Percentiles rank a stretch among this genome's conserved stretches.
These are phyloP conservation scores for Eidolon dupreanum DNA, from an alignment of 2,797 vertebrate species.

Conservation along the genomic window DNA sequence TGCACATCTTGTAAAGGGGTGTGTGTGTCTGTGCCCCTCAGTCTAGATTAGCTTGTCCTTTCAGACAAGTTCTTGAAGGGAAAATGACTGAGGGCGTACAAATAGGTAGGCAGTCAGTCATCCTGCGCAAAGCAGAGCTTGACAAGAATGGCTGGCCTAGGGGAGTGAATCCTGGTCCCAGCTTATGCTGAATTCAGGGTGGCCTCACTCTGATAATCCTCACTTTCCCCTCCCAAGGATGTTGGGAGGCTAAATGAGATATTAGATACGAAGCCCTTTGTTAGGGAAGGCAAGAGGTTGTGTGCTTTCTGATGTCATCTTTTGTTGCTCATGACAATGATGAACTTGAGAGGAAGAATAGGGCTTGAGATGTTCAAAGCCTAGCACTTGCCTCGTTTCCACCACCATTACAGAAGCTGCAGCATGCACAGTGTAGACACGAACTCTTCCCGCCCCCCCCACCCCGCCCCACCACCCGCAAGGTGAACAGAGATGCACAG, in stretches of 20 bases:
- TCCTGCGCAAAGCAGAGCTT: not conserved
- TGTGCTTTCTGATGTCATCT: not conserved
- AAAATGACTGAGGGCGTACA: not conserved
- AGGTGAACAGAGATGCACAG: not conserved
- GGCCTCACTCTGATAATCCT: not conserved
- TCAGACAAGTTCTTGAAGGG: not conserved
- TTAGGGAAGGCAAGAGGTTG: not conserved
- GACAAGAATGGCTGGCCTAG: not conserved
- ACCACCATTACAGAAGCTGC: not conserved
- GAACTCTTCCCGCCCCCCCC: not conserved
- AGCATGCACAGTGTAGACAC: fast-evolving
- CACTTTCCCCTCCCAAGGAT: not conserved
- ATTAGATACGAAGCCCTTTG: not conserved
- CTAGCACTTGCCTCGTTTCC: not conserved
- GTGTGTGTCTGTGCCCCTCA: not conserved
- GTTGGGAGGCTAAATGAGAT: not conserved
- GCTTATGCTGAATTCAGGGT: not conserved
- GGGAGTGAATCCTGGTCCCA: not conserved
- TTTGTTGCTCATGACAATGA: not conserved
- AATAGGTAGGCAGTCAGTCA: not conserved
- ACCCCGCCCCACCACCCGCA: not conserved
- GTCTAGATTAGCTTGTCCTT: not conserved
- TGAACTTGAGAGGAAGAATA: not conserved
- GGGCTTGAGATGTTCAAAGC: not conserved
- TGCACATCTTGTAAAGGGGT: not conserved